These are phyloP conservation scores for Channa striata DNA, from an alignment of 2,797 vertebrate genomes.

Conservation along the genomic window DNA sequence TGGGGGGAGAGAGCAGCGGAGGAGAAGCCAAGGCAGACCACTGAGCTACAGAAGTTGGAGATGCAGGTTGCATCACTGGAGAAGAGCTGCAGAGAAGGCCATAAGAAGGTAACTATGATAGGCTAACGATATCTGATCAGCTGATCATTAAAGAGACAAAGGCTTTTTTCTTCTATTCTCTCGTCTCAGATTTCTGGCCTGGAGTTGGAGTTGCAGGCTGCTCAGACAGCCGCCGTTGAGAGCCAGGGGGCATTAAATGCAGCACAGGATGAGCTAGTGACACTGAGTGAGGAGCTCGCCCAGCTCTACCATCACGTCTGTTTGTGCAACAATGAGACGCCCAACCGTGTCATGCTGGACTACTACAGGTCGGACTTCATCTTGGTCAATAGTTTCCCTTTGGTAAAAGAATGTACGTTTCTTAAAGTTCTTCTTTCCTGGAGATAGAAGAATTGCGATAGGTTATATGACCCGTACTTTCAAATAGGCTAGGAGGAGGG, in stretches of 20 bases:
- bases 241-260: slow-evolving; percentile 90
- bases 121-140: background rate
- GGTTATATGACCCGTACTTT: too few species aligned
- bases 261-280: slow-evolving; percentile 95
- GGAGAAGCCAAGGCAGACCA: slow-evolving; percentile 84
- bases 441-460: too few species aligned
- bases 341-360: slow-evolving; percentile 97
- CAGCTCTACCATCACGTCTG: slow-evolving; percentile 98
- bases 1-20: slow-evolving; percentile 81
- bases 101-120: slow-evolving; percentile 83
- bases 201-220: slow-evolving; percentile 88
- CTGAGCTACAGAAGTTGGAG: slow-evolving; percentile 86
- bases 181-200: slow-evolving; percentile 69
- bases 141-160: background rate
- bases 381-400: background rate
- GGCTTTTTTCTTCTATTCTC: background rate
- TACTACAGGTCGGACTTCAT: slow-evolving; percentile 85
- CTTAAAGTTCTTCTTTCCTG: background rate
- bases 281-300: slow-evolving; percentile 95
- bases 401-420: too few species aligned
- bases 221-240: slow-evolving; percentile 85
- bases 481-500: too few species aligned
- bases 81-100: slow-evolving; percentile 87
- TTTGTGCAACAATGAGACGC: slow-evolving; percentile 97
- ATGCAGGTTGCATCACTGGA: slow-evolving; percentile 88